Conservation (phyloP, 2,113 vertebrate genomes). For the Chaetura pelagica region DNA sequence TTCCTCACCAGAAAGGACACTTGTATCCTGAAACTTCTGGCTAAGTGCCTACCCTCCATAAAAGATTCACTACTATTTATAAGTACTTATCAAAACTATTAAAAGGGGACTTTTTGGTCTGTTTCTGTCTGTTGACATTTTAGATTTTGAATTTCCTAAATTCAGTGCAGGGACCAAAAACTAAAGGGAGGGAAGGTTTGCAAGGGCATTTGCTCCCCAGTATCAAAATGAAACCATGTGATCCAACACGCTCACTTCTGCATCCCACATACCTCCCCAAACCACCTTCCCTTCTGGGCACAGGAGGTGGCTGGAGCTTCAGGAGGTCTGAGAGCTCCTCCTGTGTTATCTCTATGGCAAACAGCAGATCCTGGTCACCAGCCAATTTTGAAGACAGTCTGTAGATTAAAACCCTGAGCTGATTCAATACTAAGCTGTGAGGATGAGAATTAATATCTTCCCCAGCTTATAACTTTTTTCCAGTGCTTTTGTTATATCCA, state of each 20-base stretch:
- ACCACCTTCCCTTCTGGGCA: background rate
- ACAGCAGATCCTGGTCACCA: background rate
- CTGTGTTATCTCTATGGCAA: background rate
- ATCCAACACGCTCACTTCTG: background rate
- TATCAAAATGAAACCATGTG: background rate
- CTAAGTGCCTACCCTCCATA: background rate
- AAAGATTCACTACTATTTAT: background rate
- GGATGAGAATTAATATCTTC: background rate
- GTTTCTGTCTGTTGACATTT: background rate
- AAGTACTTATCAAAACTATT: background rate
- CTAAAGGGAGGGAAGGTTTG: background rate
- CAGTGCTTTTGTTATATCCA: background rate
- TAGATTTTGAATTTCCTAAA: background rate
- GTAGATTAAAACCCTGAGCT: background rate
- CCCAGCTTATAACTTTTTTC: background rate
- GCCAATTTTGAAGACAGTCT: background rate
- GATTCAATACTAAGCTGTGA: background rate
- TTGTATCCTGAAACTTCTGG: background rate
- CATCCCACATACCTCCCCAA: background rate
- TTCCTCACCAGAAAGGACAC: background rate
- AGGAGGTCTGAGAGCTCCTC: background rate
- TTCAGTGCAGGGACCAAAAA: background rate
- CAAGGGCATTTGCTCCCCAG: accelerated
- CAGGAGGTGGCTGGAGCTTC: background rate
- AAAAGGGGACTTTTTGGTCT: background rate